Evolutionary conservation across 1,140 invertebrate genomes (phyloP).

Genomic region (Pseudachorutes palmiensis): DNA sequence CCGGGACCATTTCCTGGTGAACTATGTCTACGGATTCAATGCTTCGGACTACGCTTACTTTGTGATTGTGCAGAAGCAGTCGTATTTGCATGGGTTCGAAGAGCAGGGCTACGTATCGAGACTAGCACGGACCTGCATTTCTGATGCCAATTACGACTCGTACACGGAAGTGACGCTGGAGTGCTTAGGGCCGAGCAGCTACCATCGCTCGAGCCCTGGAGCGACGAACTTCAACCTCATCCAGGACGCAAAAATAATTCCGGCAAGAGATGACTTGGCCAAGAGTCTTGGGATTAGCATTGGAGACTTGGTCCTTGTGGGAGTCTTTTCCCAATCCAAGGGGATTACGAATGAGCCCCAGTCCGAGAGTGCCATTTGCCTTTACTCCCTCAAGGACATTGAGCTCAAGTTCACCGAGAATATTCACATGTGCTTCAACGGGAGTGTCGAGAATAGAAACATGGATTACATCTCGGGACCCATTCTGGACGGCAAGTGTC

Average conservation of each 20-base stretch:
- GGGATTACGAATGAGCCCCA: conserved; percentile 69
- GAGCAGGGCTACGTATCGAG: conserved; percentile 82
- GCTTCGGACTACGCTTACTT: conserved; percentile 91
- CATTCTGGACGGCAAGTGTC: conserved; percentile 81
- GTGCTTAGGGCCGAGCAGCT: conserved; percentile 56
- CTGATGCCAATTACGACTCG: conserved; percentile 85
- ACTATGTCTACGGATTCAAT: conserved; percentile 93
- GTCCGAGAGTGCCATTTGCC: conserved; percentile 70
- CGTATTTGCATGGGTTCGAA: conserved; percentile 74
- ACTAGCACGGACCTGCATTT: conserved; percentile 82
- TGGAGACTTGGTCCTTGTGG: conserved; percentile 68
- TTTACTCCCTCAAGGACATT: conserved; percentile 76
- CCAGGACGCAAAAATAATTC: conserved; percentile 77
- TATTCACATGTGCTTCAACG: conserved; percentile 94
- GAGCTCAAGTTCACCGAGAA: conserved; percentile 90
- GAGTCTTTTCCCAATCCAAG: conserved; percentile 72
- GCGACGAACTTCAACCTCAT: conserved; percentile 73
- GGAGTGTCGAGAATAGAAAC: conserved; percentile 78
- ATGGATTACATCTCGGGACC: conserved; percentile 88
- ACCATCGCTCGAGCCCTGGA: not conserved
- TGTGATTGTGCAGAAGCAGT: conserved; percentile 86
- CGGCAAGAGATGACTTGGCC: conserved; percentile 70
- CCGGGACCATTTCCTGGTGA: conserved; percentile 85
- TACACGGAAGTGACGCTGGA: conserved; percentile 91
- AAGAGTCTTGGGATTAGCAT: conserved; percentile 64